Conservation (phyloP, 2,888 invertebrate genomes). For the Amblyteles armatorius region DNA sequence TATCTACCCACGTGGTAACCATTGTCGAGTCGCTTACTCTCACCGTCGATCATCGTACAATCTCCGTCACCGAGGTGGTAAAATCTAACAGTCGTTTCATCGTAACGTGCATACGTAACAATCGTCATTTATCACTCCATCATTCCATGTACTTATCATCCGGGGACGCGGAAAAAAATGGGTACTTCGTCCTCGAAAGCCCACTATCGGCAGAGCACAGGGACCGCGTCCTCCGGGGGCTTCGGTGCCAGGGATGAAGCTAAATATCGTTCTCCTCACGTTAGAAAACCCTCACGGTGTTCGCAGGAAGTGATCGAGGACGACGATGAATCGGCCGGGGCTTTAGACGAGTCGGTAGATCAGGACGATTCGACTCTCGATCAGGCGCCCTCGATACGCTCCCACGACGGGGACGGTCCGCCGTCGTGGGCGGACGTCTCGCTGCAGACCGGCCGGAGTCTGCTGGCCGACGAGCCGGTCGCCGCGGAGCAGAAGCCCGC, state of each 20-base stretch:
- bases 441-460: slow-evolving; percentile 81
- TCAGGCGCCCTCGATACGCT: slow-evolving; percentile 80
- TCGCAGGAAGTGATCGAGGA: slow-evolving; percentile 74
- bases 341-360: slow-evolving; percentile 72
- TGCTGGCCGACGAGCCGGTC: slow-evolving; percentile 75
- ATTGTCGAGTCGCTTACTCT: slow-evolving; percentile 39
- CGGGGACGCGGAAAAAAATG: neutral
- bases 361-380: slow-evolving; percentile 80
- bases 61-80: neutral
- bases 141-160: slow-evolving; percentile 33
- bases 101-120: slow-evolving; percentile 8
- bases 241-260: neutral
- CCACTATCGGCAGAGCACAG: neutral
- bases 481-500: slow-evolving; percentile 73
- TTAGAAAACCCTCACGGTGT: slow-evolving; percentile 62
- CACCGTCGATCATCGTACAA: slow-evolving; percentile 27
- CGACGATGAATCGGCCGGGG: slow-evolving; percentile 70
- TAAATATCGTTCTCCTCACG: slow-evolving; percentile 57
- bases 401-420: slow-evolving; percentile 75
- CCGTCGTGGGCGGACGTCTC: slow-evolving; percentile 82
- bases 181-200: neutral
- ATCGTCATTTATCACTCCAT: neutral
- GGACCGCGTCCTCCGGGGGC: neutral
- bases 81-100: slow-evolving; percentile 34
- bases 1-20: neutral